Evolutionary conservation across 1,140 invertebrate genomes (phyloP).

Genomic region (Orchestia grillus): DNA sequence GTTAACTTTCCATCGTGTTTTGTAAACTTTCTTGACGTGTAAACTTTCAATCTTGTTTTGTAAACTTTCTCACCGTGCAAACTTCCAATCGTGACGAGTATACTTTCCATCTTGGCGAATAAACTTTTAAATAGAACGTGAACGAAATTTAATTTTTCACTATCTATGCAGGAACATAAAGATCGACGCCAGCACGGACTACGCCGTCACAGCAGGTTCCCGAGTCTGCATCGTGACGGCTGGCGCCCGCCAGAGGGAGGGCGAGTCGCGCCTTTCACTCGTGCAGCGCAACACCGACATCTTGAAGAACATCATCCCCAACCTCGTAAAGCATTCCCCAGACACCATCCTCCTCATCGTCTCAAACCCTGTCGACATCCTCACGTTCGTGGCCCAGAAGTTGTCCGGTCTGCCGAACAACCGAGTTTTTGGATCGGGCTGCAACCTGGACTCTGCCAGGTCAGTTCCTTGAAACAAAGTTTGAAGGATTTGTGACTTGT

Average conservation of each 20-base stretch:
- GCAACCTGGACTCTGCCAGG: slow-evolving; percentile 90
- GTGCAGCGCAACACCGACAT: slow-evolving; percentile 92
- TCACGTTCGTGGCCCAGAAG: slow-evolving; percentile 94
- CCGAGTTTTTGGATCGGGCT: slow-evolving; percentile 90
- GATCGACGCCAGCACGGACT: slow-evolving; percentile 76
- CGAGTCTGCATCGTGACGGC: slow-evolving; percentile 89
- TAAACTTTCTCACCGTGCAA: no score
- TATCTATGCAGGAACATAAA: slow-evolving; percentile 67
- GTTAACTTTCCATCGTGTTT: no score
- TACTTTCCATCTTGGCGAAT: no score
- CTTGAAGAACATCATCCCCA: slow-evolving; percentile 86
- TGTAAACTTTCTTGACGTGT: no score
- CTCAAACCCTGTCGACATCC: slow-evolving; percentile 91
- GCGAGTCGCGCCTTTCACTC: slow-evolving; percentile 84
- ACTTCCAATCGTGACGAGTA: no score
- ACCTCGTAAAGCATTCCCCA: slow-evolving; percentile 87
- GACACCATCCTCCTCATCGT: slow-evolving; percentile 89
- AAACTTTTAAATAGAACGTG: no score
- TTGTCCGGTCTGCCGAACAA: slow-evolving; percentile 88
- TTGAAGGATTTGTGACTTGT: no score
- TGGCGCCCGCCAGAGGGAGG: slow-evolving; percentile 89
- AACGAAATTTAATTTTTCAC: no score
- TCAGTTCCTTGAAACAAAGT: no score
- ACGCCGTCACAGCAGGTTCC: slow-evolving; percentile 82
- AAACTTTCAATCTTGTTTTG: no score